A percentile compares a stretch with the other conserved stretches of the same genome.
Evolutionary conservation across 2,797 vertebrate genomes (phyloP).

Genomic region (Sebastes steindachneri): DNA sequence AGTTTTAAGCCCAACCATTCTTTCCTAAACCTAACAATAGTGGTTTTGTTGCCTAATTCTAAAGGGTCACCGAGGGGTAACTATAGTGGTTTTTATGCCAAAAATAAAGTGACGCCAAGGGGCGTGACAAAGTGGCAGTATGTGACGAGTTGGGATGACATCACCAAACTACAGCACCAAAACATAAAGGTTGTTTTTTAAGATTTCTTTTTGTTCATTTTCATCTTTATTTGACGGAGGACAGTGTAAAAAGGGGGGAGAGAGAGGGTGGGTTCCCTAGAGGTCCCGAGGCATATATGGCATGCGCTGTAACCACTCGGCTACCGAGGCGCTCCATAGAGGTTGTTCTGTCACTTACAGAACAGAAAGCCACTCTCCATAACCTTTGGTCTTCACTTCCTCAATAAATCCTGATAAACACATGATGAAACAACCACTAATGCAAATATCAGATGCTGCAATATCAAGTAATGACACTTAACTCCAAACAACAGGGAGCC

Average conservation of each 20-base stretch:
- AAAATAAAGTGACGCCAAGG: too few species aligned
- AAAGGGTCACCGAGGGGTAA: too few species aligned
- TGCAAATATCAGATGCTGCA: constrained; percentile 47
- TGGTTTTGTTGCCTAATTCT: too few species aligned
- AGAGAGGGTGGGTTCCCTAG: too few species aligned
- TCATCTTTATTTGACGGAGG: neutral
- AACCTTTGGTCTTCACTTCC: constrained; percentile 30
- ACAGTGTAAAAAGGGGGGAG: neutral
- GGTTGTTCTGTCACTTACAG: neutral
- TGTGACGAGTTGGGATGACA: neutral
- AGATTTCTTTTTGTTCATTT: neutral
- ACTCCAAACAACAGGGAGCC: neutral
- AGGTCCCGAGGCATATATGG: too few species aligned
- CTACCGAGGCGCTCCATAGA: neutral
- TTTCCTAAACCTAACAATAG: too few species aligned
- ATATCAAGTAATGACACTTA: neutral
- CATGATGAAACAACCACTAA: constrained; percentile 8
- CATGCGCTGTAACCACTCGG: neutral
- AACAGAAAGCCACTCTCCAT: neutral
- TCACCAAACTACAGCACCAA: neutral
- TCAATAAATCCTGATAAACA: constrained; percentile 43
- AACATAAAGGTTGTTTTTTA: neutral
- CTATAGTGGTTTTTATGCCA: too few species aligned
- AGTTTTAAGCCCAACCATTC: too few species aligned
- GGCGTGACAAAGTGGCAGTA: too few species aligned